These are phyloP conservation scores for Penaeus vannamei DNA, from an alignment of 1,140 invertebrate species.

Conservation along the genomic window DNA sequence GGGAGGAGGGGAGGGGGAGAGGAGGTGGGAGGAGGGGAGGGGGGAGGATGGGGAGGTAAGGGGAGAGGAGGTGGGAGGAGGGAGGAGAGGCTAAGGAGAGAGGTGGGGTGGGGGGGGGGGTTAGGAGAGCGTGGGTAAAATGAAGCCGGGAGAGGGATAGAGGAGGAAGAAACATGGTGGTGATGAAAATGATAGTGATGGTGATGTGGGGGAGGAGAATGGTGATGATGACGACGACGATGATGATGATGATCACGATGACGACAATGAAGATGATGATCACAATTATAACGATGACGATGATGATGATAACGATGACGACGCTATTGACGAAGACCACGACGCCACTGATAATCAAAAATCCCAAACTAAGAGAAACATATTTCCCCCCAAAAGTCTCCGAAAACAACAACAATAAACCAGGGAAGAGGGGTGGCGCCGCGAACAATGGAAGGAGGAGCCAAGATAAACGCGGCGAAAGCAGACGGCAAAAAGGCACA, in stretches of 20 bases:
- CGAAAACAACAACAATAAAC: not conserved
- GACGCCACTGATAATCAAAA: not conserved
- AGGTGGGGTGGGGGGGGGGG: too few species aligned
- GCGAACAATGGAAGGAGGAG: not conserved
- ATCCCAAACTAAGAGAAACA: not conserved
- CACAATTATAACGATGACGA: not conserved
- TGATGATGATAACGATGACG: not conserved
- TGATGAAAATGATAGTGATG: too few species aligned
- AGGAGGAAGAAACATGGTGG: too few species aligned
- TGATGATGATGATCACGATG: not conserved
- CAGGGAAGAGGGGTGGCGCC: not conserved
- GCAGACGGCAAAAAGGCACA: too few species aligned
- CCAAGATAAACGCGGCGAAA: not conserved
- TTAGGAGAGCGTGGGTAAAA: too few species aligned
- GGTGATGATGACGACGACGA: conserved; percentile 4
- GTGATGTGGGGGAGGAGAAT: too few species aligned
- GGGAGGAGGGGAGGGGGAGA: too few species aligned
- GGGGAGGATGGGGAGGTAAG: too few species aligned
- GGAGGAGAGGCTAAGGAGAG: too few species aligned
- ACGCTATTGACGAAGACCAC: not conserved
- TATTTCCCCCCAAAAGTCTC: not conserved
- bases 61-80: too few species aligned
- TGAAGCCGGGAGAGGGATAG: too few species aligned
- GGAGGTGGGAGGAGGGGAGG: too few species aligned
- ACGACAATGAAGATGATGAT: not conserved